Base-by-base conservation (phyloP, 2,888 invertebrate species). In the Rosalia funebris region DNA sequence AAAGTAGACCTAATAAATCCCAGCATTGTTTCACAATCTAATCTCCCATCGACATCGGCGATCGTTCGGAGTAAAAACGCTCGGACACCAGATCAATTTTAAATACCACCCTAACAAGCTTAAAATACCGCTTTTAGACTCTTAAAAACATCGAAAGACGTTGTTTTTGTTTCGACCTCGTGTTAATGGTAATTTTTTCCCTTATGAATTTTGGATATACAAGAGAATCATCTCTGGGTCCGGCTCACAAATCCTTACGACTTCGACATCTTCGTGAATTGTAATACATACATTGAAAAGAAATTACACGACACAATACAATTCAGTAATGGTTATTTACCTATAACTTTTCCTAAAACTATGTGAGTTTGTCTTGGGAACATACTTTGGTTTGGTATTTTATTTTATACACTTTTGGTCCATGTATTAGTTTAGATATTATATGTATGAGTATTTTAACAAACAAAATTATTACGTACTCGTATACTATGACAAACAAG, bases 1-100 rank as follows among this genome's bases (percentile, higher is more conserved):
- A 78, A 77, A 78, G 76, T 76, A 77, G 77, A 74, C 74, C 78
- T 75, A 77, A 80, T 80, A 80, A 80, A 80, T 80, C 77, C 72
- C 67, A 71, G 79, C 80, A 80, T 80, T 80, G 80, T 80, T 79
- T 75, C 74, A 71, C 70, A 77, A 80, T 80, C 79, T 80, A 79
- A 79, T 80, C 80, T 79, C 32, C 55, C 71, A 80, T 80, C 80
- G 76, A 78, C 75, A 79, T 79, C 79, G 74, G 63, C 75, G 77
- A 77, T 78, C 77, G 73, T 66, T 69, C 68, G 69, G 69, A 69
- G 66, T 71, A 74, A 78, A 77, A 77, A 73, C 70, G 68, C 70
- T 70, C 71, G 73, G 74, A 75, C 75, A 76, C 74, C 73, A 75
- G 75, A 78, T 78, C 77, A 76, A 77, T 78, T 78, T 75, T 71